Conservation (phyloP, 2,113 vertebrate species). For the Podarcis cretensis region DNA sequence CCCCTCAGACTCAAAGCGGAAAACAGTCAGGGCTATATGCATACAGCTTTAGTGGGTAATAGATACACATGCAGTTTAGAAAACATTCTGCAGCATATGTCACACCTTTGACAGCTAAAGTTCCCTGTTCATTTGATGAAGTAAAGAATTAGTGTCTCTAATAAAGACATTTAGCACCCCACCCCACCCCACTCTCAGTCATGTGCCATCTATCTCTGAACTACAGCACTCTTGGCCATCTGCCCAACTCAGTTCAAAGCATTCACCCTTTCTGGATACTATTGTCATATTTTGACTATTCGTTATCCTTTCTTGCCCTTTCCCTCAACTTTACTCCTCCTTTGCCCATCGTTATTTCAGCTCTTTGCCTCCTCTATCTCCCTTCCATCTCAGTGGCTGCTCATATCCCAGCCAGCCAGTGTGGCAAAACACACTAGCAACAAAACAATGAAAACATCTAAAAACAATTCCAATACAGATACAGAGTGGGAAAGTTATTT, state of each 20-base stretch:
- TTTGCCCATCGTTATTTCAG: not conserved
- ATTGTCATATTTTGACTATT: not conserved
- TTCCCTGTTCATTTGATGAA: not conserved
- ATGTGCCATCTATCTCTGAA: not conserved
- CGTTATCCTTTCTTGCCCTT: not conserved
- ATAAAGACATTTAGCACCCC: not conserved
- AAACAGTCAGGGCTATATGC: not conserved
- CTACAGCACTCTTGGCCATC: not conserved
- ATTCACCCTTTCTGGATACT: not conserved
- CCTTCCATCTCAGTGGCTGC: not conserved
- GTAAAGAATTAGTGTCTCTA: not conserved
- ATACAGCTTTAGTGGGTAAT: not conserved
- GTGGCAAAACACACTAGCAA: too few species aligned
- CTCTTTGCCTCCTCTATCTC: not conserved
- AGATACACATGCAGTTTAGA: not conserved
- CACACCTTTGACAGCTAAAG: not conserved
- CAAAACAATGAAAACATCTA: too few species aligned
- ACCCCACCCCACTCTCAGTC: not conserved
- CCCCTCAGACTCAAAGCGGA: not conserved
- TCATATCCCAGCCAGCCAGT: too few species aligned
- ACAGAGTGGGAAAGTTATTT: too few species aligned
- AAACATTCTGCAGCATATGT: not conserved
- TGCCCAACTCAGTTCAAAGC: not conserved
- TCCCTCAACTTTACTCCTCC: not conserved
- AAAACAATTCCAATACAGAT: too few species aligned